Evolutionary conservation across 2,888 invertebrate genomes (phyloP).

Genomic region (Caenorhabditis panamensis): DNA sequence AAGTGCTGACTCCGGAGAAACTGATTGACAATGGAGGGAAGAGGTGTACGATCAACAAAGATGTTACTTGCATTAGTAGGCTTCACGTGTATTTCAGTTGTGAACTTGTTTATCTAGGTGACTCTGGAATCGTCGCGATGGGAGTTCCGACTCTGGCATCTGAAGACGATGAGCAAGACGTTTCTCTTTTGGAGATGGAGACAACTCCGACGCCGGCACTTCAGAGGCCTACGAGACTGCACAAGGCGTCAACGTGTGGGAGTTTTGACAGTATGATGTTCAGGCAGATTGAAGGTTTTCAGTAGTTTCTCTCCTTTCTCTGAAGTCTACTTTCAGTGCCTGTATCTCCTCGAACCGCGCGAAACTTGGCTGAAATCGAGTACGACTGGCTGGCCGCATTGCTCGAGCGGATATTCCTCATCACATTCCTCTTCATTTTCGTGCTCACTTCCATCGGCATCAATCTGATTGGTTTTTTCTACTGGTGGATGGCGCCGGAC

Average conservation of each 20-base stretch:
- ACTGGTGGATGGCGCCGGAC: slow-evolving; percentile 70
- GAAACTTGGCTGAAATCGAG: slow-evolving; percentile 78
- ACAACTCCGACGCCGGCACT: slow-evolving; percentile 34
- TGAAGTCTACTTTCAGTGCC: slow-evolving; percentile 30
- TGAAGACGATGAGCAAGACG: slow-evolving; percentile 62
- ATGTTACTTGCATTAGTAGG: slow-evolving; percentile 64
- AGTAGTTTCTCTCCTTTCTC: neutral
- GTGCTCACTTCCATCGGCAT: slow-evolving; percentile 73
- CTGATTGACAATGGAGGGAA: slow-evolving; percentile 53
- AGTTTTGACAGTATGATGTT: slow-evolving; percentile 64
- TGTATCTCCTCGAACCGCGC: slow-evolving; percentile 68
- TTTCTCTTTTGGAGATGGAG: slow-evolving; percentile 60
- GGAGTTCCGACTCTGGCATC: slow-evolving; percentile 47
- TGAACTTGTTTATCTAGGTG: too few species aligned
- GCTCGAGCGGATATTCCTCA: slow-evolving; percentile 76
- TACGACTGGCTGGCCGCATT: slow-evolving; percentile 80
- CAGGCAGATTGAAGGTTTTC: slow-evolving; percentile 53
- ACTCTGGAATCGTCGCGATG: slow-evolving; percentile 55
- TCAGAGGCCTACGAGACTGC: slow-evolving; percentile 41
- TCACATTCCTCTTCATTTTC: slow-evolving; percentile 73
- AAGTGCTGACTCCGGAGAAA: slow-evolving; percentile 56
- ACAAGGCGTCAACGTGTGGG: slow-evolving; percentile 61
- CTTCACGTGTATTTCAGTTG: neutral
- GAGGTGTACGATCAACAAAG: slow-evolving; percentile 64
- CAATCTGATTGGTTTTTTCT: slow-evolving; percentile 73